Conservation (phyloP, 2,113 vertebrate genomes). For the Scomber scombrus region DNA sequence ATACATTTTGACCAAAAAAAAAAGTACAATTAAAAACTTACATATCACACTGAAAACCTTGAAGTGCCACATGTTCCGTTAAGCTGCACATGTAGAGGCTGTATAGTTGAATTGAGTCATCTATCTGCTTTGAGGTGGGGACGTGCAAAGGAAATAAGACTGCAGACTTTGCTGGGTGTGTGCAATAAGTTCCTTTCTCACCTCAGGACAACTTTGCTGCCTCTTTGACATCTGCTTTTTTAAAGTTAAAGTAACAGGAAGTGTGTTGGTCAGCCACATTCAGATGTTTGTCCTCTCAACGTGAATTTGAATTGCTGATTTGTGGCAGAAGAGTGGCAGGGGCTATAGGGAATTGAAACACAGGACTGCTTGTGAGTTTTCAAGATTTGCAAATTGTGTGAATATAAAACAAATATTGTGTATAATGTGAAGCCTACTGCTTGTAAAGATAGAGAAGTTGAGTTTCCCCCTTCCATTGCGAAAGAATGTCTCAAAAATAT, state of each 20-base stretch:
- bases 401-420: neutral
- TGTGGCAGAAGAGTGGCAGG: neutral
- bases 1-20: neutral
- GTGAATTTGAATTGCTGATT: conserved; percentile 15
- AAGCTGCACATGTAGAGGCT: conserved; percentile 30
- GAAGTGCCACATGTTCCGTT: conserved; percentile 69
- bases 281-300: conserved; percentile 9
- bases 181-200: conserved; percentile 32
- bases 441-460: neutral
- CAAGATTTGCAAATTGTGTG: neutral
- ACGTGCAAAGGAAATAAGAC: conserved; percentile 39
- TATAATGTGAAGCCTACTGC: neutral
- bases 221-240: conserved; percentile 29
- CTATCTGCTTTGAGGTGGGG: conserved; percentile 1
- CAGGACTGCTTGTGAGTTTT: neutral
- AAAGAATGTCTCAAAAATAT: neutral
- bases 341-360: conserved; percentile 42
- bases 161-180: conserved; percentile 41
- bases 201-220: conserved; percentile 59
- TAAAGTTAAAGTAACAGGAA: conserved; percentile 63
- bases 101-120: conserved; percentile 38
- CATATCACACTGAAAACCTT: conserved; percentile 59
- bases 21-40: conserved; percentile 55
- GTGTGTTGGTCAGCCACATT: conserved; percentile 50
- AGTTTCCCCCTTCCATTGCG: neutral